Base-by-base conservation (phyloP, 1,140 invertebrate species). In the Paralvinella palmiformis region DNA sequence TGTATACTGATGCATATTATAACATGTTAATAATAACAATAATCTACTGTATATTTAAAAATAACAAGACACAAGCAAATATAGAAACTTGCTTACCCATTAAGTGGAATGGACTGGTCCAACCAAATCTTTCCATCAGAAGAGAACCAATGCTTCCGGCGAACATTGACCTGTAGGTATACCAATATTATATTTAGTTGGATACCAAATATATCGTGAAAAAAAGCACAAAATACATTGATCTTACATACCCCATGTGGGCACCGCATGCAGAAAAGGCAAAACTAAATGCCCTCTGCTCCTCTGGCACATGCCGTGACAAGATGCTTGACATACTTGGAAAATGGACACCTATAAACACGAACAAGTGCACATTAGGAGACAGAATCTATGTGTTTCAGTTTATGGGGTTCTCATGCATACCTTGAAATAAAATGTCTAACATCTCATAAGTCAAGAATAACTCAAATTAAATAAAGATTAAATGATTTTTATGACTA, bases 271-370 rank as follows among this genome's bases (percentile, higher is more conserved):
- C 85, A 48, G 88, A 81, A 67, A 88, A 75, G 63, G 87, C 86
- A 76, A 88, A 89, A 66, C 88, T 88, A 50, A 87, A 86, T 31
- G 86, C 85, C 69, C 87, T 83, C 71, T 89, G 87, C 41, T 82
- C 81, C 66, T 86, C 84, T 35, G 82, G 82, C 58, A 89, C 79
- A 75, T 85, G 83, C 75, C 86, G 83, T 69, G 88, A 88, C 29
- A 87, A 86, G 17, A 90, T 75, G 71, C 86, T 88, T 37, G 88
- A 88, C 82, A 89, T 84, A 70, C 86, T 86, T 41, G 88, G 88
- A 79, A 88, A 88, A 76, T 89, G 87, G 76, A 87, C 85, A 62
- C 82, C 83, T 82, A 71, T 10, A 44, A 20, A 60, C 13, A 36
- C 20, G 44, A 20, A 60, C 22, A 60, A 60, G 20, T 59, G 36